Evolutionary conservation across 2,113 vertebrate genomes (phyloP).

Genomic region (Picathartes gymnocephalus): DNA sequence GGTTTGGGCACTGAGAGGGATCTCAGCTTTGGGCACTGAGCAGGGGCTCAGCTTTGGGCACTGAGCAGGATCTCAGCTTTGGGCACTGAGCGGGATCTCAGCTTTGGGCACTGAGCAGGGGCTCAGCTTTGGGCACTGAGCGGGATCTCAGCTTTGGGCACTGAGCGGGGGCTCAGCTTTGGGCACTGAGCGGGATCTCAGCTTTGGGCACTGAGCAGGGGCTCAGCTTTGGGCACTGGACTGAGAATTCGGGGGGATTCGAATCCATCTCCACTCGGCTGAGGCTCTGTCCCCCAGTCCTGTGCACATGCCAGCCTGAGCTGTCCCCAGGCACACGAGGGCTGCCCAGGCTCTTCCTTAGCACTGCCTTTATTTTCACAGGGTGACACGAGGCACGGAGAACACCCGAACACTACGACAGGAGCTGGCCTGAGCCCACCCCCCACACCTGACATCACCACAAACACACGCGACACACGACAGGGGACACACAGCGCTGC

Average conservation of each 20-base stretch:
- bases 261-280: rapidly evolving
- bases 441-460: neutral
- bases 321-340: neutral
- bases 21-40: too few species aligned
- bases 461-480: neutral
- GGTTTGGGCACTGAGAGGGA: too few species aligned
- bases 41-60: too few species aligned
- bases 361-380: constrained; percentile 47
- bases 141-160: neutral
- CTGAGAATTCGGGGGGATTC: neutral
- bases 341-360: neutral
- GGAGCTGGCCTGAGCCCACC: neutral
- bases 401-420: neutral
- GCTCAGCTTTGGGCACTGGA: neutral
- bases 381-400: neutral
- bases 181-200: too few species aligned
- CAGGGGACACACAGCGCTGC: neutral
- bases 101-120: too few species aligned
- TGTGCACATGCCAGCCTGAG: neutral
- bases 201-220: too few species aligned
- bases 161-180: neutral
- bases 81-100: too few species aligned
- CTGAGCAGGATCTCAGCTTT: too few species aligned
- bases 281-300: neutral
- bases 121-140: neutral